Evolutionary conservation across 2,113 vertebrate species (phyloP), one percentile per base, ranked within the genome.

Genomic region (Lepus europaeus): DNA sequence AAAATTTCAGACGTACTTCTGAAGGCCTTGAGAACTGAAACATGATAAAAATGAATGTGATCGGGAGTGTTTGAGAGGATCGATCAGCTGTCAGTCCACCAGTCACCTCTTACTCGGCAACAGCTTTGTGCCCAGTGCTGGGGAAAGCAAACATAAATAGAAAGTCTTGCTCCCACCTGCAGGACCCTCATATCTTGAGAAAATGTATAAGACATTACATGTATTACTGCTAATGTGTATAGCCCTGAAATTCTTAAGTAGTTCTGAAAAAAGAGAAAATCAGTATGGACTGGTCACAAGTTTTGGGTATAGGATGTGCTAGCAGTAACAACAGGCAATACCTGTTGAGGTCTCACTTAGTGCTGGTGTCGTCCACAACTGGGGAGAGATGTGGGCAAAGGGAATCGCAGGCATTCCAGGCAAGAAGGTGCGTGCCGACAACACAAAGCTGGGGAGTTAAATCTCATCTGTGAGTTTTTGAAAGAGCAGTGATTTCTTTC

Each of bases 201-300:
- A 69, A 91, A 31, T 74, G 29, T 25, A 1, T 63, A 77, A 63
- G 29, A 64, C 0, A 77, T 9, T 84, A 79, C 74, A 17, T 31
- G 59, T 90, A 59, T 68, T 74, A 74, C 53, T 91, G 68, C 33
- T 61, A 10, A 85, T 31, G 89, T 95, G 49, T 73, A 8, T 79
- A 88, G 23, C 39, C 77, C 9, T 89, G 25, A 95, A 91, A 84
- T 89, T 89, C 3, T 83, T 70, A 85, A 87, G 17, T 87, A 93
- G 93, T 78, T 93, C 88, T 87, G 23, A 82, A 53, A 78, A 95
- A 94, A 70, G 83, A 66, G n/a, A 93, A 93, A 88, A 63, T 81
- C 31, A 39, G 5, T 85, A 22, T 77, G 63, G 29, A 89, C 90
- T 45, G 80, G 25, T 61, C 68, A 90, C 31, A 81, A 9, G 8